Evolutionary conservation across 2,113 vertebrate species (phyloP).

Genomic region (Tupaia tana): DNA sequence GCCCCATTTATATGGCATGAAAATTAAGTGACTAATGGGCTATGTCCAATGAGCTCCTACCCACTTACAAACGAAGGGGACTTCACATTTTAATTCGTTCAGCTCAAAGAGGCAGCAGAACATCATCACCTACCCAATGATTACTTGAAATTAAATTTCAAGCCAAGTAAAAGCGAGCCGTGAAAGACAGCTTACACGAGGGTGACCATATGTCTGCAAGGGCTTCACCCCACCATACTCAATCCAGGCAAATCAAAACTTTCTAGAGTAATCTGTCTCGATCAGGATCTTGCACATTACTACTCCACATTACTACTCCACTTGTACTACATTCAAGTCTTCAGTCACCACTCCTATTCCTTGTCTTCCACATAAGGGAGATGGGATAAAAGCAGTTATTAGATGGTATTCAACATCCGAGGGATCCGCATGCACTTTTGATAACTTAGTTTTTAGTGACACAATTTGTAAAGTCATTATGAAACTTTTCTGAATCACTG

Average conservation of each 20-base stretch:
- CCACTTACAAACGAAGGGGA: conserved; percentile 53
- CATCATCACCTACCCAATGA: conserved; percentile 51
- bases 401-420: background rate
- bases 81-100: conserved; percentile 72
- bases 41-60: conserved; percentile 79
- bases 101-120: conserved; percentile 19
- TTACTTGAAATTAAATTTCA: conserved; percentile 60
- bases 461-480: background rate
- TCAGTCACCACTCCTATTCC: accelerated
- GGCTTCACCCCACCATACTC: background rate
- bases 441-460: background rate
- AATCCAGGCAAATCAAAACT: background rate
- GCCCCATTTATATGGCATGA: conserved; percentile 72
- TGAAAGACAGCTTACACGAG: conserved; percentile 9
- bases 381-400: accelerated
- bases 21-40: conserved; percentile 80
- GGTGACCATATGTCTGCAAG: background rate
- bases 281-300: background rate
- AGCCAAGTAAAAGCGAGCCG: conserved; percentile 45
- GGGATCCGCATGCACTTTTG: background rate
- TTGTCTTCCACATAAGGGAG: background rate
- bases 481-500: background rate
- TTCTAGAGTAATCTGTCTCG: background rate
- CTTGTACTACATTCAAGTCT: background rate
- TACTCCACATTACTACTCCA: too few relatives aligned